Evolutionary conservation across 1,140 invertebrate species (phyloP).

Genomic region (Drosophila pectinifera): DNA sequence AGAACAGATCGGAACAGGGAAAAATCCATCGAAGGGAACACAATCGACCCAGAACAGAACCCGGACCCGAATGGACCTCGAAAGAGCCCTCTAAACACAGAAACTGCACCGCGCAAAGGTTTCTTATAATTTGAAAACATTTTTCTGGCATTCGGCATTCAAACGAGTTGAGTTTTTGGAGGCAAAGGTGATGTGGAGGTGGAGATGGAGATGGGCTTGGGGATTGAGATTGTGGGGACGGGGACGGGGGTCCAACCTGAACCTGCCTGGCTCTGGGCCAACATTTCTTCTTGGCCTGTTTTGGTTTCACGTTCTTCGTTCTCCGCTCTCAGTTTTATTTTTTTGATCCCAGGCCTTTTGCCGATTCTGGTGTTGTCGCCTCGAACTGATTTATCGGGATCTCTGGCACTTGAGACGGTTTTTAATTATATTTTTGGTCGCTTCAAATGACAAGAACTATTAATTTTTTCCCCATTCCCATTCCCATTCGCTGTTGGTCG

Average conservation of each 20-base stretch:
- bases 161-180: conserved; percentile 34
- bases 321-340: conserved; percentile 5
- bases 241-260: neutral
- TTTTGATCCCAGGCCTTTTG: conserved; percentile 51
- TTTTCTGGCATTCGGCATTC: conserved; percentile 56
- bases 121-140: conserved; percentile 59
- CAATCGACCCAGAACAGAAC: conserved; percentile 34
- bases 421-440: conserved; percentile 65
- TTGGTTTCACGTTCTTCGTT: conserved; percentile 20
- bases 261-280: conserved; percentile 46
- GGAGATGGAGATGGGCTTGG: neutral
- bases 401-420: conserved; percentile 59
- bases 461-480: conserved; percentile 49
- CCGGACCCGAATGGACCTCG: conserved; percentile 15
- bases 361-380: conserved; percentile 51
- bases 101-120: conserved; percentile 42
- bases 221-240: neutral
- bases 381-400: conserved; percentile 63
- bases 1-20: conserved; percentile 20
- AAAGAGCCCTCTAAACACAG: conserved; percentile 10
- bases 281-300: conserved; percentile 36
- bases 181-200: conserved; percentile 19
- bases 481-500: conserved; percentile 20
- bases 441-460: conserved; percentile 65
- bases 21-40: conserved; percentile 13